phyloP scores from a whole-genome alignment of 2,888 invertebrate genomes.

The Luperina nickerlii region DNA sequence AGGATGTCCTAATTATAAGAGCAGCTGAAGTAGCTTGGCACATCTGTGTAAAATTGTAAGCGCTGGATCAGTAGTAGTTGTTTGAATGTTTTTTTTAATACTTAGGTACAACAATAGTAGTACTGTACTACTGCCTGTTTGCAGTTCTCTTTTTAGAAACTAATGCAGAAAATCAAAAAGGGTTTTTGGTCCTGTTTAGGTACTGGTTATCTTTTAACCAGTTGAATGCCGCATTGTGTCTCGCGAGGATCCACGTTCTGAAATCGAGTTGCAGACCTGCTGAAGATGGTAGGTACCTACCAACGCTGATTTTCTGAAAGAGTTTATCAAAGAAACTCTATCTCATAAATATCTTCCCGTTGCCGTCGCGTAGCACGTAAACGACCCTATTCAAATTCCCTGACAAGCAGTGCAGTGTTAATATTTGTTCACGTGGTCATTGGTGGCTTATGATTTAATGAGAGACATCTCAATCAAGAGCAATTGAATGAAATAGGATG shows the following conservation, averaged over 20 bases:
- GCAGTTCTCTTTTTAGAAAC: neutral
- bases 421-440: conserved; percentile 70
- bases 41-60: conserved; percentile 24
- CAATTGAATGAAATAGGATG: conserved; percentile 55
- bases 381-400: conserved; percentile 43
- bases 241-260: too few species aligned
- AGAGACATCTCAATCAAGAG: conserved; percentile 66
- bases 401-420: conserved; percentile 48
- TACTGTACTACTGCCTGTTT: neutral
- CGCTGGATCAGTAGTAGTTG: neutral
- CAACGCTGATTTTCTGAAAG: neutral
- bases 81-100: neutral
- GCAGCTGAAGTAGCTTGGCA: conserved; percentile 9
- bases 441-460: conserved; percentile 59
- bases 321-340: neutral
- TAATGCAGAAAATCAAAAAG: too few species aligned
- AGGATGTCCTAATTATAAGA: conserved; percentile 27
- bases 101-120: neutral
- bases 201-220: too few species aligned
- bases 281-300: neutral
- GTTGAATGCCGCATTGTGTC: too few species aligned
- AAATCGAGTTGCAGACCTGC: neutral
- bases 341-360: too few species aligned
- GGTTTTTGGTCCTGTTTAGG: too few species aligned
- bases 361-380: conserved; percentile 26